Evolutionary conservation across 2,888 invertebrate genomes (phyloP), one percentile per base, ranked within the genome.

Genomic region (Oscheius sp.): DNA sequence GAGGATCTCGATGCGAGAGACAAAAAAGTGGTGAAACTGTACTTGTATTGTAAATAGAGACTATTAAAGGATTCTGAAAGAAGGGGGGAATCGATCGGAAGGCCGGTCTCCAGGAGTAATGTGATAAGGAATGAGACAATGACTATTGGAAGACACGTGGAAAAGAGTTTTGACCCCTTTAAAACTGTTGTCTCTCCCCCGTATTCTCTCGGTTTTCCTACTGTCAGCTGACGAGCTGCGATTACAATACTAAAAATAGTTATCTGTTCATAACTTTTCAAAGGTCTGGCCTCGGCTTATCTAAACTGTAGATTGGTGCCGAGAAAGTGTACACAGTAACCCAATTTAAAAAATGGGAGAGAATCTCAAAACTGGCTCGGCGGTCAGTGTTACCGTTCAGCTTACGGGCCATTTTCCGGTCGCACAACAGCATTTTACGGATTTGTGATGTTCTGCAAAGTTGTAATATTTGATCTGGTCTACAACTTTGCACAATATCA

Each of bases 21-120:
- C 4, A 53, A 53, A 53, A 53, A 11, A 53, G 10, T 53, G 29
- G 57, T 32, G 10, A 57, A 32, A 32, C 35, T 35, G 7, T 63
- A 63, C 63, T 32, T 63, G 63, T 60, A 60, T 11, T 60, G 60
- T 63, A 63, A n/a, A 63, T 63, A 63, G 42, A 62, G 47, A 35
- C 9, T 48, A 21, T 7, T 37, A n/a, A 33, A 42, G 13, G 37
- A 21, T 21, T 37, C 2, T 33, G 35, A 35, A 35, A 35, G 58
- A 58, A 60, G 35, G 13, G 60, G 10, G 37, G 60, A 60, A 60
- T 60, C 60, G 60, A 60, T 60, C 7, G 57, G 32, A 32, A 29
- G 29, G 33, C 9, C 53, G 33, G 42, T n/a, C 37, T 60, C n/a
- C 58, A 29, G 58, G 32, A 58, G 13, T 35, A 42, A 35, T 60